Conservation (phyloP, 2,797 vertebrate species). For the Alcedo quadribrachys region DNA sequence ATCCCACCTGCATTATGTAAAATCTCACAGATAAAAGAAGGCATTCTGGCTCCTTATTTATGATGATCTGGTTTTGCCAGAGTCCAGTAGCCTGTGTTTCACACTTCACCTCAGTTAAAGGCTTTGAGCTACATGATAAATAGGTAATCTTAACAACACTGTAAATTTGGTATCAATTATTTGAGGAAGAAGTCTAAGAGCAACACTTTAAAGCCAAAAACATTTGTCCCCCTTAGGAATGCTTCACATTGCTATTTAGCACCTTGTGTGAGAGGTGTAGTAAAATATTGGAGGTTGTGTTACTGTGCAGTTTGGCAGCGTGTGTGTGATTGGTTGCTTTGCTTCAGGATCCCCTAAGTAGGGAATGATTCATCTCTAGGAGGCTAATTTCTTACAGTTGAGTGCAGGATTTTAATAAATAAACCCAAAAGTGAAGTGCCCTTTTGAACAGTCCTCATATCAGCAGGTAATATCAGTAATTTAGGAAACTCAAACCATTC, state of each 20-base stretch:
- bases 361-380: conserved; percentile 81
- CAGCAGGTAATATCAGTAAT: conserved; percentile 82
- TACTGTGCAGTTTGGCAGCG: conserved; percentile 29
- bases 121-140: conserved; percentile 45
- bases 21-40: conserved; percentile 18
- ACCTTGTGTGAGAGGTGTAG: not conserved
- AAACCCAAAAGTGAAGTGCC: conserved; percentile 84
- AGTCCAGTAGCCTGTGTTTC: not conserved
- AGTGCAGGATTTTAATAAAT: conserved; percentile 84
- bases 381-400: conserved; percentile 82
- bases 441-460: conserved; percentile 81
- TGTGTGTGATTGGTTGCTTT: conserved; percentile 32
- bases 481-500: conserved; percentile 77
- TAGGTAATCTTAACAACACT: not conserved
- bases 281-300: conserved; percentile 27
- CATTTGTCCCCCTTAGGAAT: not conserved
- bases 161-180: not conserved
- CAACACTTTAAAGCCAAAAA: not conserved
- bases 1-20: not conserved
- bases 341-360: conserved; percentile 64
- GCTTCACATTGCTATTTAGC: not conserved
- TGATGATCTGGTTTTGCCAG: not conserved
- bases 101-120: conserved; percentile 29
- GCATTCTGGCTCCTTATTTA: not conserved
- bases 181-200: not conserved